Base-by-base conservation (phyloP, 2,797 vertebrate genomes). In the Sebastes vulpes region DNA sequence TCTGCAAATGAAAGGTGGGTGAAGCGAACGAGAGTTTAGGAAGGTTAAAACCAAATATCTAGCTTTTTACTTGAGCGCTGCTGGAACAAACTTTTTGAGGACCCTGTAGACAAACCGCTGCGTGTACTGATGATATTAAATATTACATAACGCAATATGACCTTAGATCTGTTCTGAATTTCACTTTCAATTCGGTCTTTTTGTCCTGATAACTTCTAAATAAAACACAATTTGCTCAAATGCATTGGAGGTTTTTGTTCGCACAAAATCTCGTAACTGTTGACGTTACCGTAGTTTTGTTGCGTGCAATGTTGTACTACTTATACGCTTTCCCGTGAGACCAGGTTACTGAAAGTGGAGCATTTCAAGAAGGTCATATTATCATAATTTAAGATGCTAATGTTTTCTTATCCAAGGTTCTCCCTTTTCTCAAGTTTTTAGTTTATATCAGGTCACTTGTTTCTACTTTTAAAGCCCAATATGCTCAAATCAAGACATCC, bases 1-100 rank as follows among this genome's bases (percentile, higher is more conserved):
- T 69, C 66, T 31, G 65, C 75, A 56, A 82, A 74, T 65, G 70
- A 82, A 60, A 82, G 87, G 72, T 65, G 85, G 84, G 73, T 57
- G 82, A 77, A 42, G 75, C 11, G 11, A 69, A 58, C 7, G 60
- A 82, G 75, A 85, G 75, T 72, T 83, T 65, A 50, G 54, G 75
- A 65, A 23, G 80, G 64, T 82, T 83, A 69, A 35, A 14, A 54
- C 26, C 25, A 65, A 61, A 50, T 35, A 46, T 70, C 20, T 9
- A 26, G 60, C 20, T 26, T 48, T 56, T 50, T 32, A 21, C 53
- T 60, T n/a, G 9, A 79, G 50, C 18, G 16, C 6, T 65, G 50
- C 38, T 28, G 5, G 10, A 26, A 54, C 6, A 79, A 85, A 74
- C 56, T 60, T 76, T 72, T 2, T 2, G 11, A 29, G 16, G 42